phyloP scores from a whole-genome alignment of 2,113 vertebrate genomes.

The Sula dactylatra region DNA sequence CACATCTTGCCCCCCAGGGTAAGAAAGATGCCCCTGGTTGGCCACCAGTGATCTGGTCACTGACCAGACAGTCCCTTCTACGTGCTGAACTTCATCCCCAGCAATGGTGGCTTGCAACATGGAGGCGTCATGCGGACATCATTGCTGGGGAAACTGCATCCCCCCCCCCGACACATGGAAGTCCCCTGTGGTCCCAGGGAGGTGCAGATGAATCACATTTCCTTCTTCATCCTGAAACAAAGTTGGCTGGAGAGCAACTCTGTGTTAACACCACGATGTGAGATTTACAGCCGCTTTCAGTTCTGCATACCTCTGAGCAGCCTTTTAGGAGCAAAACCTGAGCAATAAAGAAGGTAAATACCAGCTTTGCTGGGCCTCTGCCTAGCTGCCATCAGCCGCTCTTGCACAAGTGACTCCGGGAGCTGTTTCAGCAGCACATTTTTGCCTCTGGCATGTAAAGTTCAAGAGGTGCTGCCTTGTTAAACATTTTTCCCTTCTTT shows the following conservation, averaged over 20 bases:
- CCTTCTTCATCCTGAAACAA: background rate
- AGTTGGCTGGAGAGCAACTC: background rate
- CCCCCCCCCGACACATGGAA: rapidly evolving
- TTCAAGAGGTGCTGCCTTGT: background rate
- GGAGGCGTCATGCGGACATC: background rate
- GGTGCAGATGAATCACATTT: background rate
- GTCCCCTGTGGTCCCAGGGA: rapidly evolving
- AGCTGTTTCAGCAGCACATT: background rate
- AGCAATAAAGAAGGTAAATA: background rate
- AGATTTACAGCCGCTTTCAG: background rate
- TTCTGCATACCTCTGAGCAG: background rate
- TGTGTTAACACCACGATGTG: rapidly evolving
- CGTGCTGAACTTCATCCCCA: background rate
- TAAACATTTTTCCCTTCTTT: background rate
- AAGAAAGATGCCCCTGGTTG: background rate
- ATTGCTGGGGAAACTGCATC: background rate
- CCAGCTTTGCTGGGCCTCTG: background rate
- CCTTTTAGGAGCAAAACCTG: background rate
- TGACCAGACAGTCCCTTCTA: background rate
- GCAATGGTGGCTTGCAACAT: background rate
- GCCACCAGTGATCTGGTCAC: background rate
- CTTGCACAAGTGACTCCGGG: background rate
- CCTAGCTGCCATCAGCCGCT: background rate
- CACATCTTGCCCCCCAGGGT: background rate
- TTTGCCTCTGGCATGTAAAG: background rate